phyloP scores from a whole-genome alignment of 2,888 invertebrate species.

The Microdon myrmicae region DNA sequence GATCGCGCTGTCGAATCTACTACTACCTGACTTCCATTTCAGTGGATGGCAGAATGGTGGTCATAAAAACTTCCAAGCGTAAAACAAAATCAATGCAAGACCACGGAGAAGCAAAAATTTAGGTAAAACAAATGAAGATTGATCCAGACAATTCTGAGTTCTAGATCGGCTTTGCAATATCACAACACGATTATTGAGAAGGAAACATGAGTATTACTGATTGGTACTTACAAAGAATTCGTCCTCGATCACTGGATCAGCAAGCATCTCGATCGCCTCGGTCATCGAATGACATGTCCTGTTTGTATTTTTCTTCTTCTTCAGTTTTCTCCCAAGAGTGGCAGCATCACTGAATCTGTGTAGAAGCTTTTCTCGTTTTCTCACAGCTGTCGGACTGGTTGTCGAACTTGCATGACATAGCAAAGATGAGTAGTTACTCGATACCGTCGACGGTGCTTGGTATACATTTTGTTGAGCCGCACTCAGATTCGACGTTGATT shows the following conservation, averaged over 20 bases:
- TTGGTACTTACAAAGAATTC: slow-evolving; percentile 66
- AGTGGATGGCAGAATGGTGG: too few species aligned
- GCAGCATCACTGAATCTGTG: slow-evolving; percentile 67
- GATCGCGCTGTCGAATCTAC: too few species aligned
- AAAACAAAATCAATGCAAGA: too few species aligned
- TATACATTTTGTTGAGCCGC: slow-evolving; percentile 62
- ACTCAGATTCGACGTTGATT: slow-evolving; percentile 59
- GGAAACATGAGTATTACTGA: too few species aligned
- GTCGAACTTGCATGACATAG: slow-evolving; percentile 63
- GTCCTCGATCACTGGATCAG: slow-evolving; percentile 67
- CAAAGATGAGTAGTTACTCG: slow-evolving; percentile 59
- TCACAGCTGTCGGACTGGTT: slow-evolving; percentile 62
- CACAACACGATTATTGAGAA: too few species aligned
- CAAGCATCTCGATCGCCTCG: slow-evolving; percentile 66
- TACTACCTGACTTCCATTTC: too few species aligned
- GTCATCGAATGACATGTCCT: slow-evolving; percentile 67
- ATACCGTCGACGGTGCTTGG: slow-evolving; percentile 57
- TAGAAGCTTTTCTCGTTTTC: slow-evolving; percentile 65
- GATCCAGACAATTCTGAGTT: too few species aligned
- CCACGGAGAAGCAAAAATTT: too few species aligned
- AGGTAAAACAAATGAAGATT: too few species aligned
- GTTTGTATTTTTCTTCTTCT: slow-evolving; percentile 66
- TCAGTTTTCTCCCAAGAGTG: slow-evolving; percentile 64
- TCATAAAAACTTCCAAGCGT: too few species aligned
- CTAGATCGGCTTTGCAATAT: too few species aligned